Base-by-base conservation (phyloP, 2,888 invertebrate genomes). In the Ganaspis brasiliensis region DNA sequence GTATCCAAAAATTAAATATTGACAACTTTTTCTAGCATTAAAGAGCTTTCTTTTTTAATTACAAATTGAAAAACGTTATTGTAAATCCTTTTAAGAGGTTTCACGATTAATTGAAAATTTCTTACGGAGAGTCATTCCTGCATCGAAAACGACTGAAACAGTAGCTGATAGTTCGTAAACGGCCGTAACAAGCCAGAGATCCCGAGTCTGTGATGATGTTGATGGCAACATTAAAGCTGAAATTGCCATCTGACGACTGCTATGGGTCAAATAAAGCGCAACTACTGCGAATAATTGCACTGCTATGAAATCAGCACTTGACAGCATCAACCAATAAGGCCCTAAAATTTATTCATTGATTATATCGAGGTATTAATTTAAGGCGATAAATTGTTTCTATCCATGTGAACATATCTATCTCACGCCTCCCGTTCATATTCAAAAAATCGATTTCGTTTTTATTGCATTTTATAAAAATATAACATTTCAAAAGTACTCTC, bases 241-340 rank as follows among this genome's bases (percentile, higher is more conserved):
- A 72, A 87, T 84, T 21, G 84, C 84, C 31, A 86, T 82, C 21
- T 83, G 84, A 73, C 86, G 86, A 61, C 82, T 87, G 72, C 84
- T 86, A 61, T 88, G 87, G 35, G 92, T 92, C 26, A 93, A 91
- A 85, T 92, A 92, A 67, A 93, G 88, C 2, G 92, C 93, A 72
- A 92, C 92, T 55, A 92, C 85, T 76, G 92, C 90, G 83, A 93
- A 93, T 72, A 93, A 81, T 86, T 93, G 93, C 6, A 93, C 93
- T 6, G 92, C 89, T 19, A 92, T 85, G 77, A 93, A 91, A 86
- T 93, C 93, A 35, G 92, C 92, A 24, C 91, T 88, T 10, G 93
- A 93, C 75, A 93, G 86, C 88, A 92, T 91, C 75, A 93, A 80
- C 93, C 93, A 93, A 82, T 92, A 92, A 0, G 93, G 93, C 82